A percentile compares a stretch with the other conserved stretches of the same genome.
Conservation (phyloP, 2,888 invertebrate species). For the Automeris io region DNA sequence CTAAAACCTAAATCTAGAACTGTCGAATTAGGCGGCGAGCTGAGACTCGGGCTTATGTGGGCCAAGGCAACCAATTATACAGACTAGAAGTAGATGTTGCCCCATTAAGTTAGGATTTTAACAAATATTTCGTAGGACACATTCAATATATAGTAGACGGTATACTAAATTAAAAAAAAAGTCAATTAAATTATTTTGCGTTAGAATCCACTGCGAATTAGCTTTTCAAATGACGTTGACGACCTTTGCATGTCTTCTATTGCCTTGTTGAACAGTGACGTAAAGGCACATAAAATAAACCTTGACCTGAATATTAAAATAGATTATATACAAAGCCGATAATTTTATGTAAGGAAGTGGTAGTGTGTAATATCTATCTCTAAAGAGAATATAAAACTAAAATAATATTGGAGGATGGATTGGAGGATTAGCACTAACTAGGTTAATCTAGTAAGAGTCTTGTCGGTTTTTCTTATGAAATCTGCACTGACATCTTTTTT, state of each 20-base stretch:
- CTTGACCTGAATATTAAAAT: constrained; percentile 3
- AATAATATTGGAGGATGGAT: too few relatives aligned
- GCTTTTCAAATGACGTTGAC: not conserved
- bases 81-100: constrained; percentile 28
- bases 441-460: too few relatives aligned
- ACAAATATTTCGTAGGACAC: constrained; percentile 6
- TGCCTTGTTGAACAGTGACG: constrained; percentile 9
- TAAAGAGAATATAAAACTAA: too few relatives aligned
- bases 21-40: constrained; percentile 60
- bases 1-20: constrained; percentile 76
- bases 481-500: too few relatives aligned
- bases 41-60: constrained; percentile 58
- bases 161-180: not conserved
- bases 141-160: too few relatives aligned
- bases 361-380: too few relatives aligned
- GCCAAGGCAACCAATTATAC: constrained; percentile 68
- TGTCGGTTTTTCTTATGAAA: too few relatives aligned
- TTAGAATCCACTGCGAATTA: not conserved
- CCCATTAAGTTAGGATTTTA: constrained; percentile 1
- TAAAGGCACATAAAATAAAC: constrained; percentile 6
- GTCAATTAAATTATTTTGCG: not conserved
- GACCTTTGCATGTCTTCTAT: constrained; percentile 2
- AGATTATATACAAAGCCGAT: too few relatives aligned
- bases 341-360: too few relatives aligned
- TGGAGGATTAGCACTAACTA: too few relatives aligned